A percentile compares a stretch with the other conserved stretches of the same genome.
These are phyloP conservation scores for Zaprionus inermis DNA, from an alignment of 1,140 invertebrate genomes.

Conservation along the genomic window DNA sequence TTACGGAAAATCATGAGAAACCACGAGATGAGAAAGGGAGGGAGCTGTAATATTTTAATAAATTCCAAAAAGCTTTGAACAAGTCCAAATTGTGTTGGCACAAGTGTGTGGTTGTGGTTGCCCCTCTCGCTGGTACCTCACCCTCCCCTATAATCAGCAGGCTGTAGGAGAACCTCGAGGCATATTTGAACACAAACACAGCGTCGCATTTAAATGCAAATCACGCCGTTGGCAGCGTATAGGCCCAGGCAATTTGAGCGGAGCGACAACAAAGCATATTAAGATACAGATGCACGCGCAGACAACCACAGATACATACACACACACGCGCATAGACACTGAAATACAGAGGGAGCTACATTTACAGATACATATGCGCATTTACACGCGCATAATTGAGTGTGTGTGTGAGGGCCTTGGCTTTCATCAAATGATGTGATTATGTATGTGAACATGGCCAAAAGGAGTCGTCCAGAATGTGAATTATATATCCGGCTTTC, in stretches of 20 bases:
- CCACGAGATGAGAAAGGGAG: constrained; percentile 25
- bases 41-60: constrained; percentile 31
- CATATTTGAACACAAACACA: constrained; percentile 45
- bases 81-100: constrained; percentile 22
- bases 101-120: background rate
- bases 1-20: constrained; percentile 40
- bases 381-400: constrained; percentile 37
- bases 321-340: background rate
- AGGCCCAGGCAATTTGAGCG: constrained; percentile 66
- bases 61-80: constrained; percentile 26
- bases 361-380: constrained; percentile 22
- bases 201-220: constrained; percentile 69
- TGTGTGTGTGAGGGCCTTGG: constrained; percentile 30
- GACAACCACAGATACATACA: background rate
- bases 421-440: constrained; percentile 35
- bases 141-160: background rate
- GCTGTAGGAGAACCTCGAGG: constrained; percentile 29
- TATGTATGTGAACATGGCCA: constrained; percentile 19
- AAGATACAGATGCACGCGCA: constrained; percentile 62
- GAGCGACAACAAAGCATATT: constrained; percentile 54
- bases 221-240: constrained; percentile 58
- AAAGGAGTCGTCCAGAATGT: constrained; percentile 26
- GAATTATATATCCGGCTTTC: constrained; percentile 35
- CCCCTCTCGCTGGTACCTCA: background rate
- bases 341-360: background rate